These are phyloP conservation scores for Musca domestica DNA, from an alignment of 1,140 invertebrate species.

Conservation along the genomic window DNA sequence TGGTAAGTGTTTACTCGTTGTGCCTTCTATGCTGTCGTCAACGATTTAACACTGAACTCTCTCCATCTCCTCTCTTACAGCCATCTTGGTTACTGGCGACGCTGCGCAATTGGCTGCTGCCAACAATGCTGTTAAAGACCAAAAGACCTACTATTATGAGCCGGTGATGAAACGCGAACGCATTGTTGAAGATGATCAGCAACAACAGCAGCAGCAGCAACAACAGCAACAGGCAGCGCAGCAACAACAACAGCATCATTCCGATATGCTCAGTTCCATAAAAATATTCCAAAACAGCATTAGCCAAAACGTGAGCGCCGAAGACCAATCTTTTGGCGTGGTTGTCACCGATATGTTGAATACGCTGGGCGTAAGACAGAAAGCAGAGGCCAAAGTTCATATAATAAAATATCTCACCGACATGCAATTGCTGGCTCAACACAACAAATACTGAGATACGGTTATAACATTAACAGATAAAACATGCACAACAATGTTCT, in stretches of 20 bases:
- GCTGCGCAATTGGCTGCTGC: constrained; percentile 46
- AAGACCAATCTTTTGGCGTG: constrained; percentile 51
- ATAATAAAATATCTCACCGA: constrained; percentile 53
- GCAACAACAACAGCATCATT: constrained; percentile 34
- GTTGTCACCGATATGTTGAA: constrained; percentile 51
- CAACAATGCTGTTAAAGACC: constrained; percentile 40
- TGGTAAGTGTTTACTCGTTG: constrained; percentile 29
- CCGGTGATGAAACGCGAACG: constrained; percentile 47
- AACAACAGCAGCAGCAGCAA: constrained; percentile 8
- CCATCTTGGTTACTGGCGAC: constrained; percentile 47
- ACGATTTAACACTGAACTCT: too few relatives aligned
- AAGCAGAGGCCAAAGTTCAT: constrained; percentile 49
- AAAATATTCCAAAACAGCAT: constrained; percentile 51
- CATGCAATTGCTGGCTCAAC: constrained; percentile 50
- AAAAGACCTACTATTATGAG: constrained; percentile 48
- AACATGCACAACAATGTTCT: constrained; percentile 1
- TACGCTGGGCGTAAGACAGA: constrained; percentile 50
- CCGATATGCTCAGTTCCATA: constrained; percentile 49
- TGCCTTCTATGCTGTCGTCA: too few relatives aligned
- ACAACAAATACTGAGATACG: constrained; percentile 47
- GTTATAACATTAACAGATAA: constrained; percentile 14
- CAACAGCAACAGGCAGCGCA: constrained; percentile 5
- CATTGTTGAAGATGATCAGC: constrained; percentile 37
- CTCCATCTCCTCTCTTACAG: constrained; percentile 26
- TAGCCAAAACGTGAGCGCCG: constrained; percentile 47